Percentiles rank a stretch among this genome's conserved stretches.
Conservation (phyloP, 2,888 invertebrate species). For the Asteroscopus sphinx region DNA sequence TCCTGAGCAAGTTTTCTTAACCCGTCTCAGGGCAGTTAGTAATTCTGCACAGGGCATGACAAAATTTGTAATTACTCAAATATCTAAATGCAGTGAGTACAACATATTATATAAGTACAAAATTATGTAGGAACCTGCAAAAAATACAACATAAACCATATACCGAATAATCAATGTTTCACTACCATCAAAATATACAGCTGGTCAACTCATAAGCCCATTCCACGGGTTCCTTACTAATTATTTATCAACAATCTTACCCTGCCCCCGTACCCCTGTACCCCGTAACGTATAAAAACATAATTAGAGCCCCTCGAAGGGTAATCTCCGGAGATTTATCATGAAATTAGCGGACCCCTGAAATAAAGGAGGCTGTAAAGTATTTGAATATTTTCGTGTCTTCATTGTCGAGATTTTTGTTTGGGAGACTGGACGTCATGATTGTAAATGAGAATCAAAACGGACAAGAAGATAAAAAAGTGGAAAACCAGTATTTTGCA, state of each 20-base stretch:
- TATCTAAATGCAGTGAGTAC: too few relatives aligned
- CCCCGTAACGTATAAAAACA: slow-evolving; percentile 67
- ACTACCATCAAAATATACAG: slow-evolving; percentile 7
- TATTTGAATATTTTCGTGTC: slow-evolving; percentile 59
- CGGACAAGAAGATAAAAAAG: too few relatives aligned
- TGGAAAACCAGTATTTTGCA: too few relatives aligned
- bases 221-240: slow-evolving; percentile 34
- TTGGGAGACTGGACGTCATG: slow-evolving; percentile 18
- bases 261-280: slow-evolving; percentile 36
- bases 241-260: slow-evolving; percentile 58
- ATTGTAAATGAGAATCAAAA: too few relatives aligned
- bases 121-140: background rate
- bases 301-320: slow-evolving; percentile 66
- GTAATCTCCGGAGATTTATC: slow-evolving; percentile 68
- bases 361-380: slow-evolving; percentile 58
- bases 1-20: too few relatives aligned
- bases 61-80: too few relatives aligned
- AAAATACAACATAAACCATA: slow-evolving; percentile 1
- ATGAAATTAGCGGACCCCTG: slow-evolving; percentile 64
- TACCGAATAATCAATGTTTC: slow-evolving; percentile 14
- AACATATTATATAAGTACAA: too few relatives aligned
- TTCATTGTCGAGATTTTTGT: slow-evolving; percentile 49
- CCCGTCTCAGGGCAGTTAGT: too few relatives aligned
- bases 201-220: slow-evolving; percentile 16
- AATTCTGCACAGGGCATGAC: too few relatives aligned